Evolutionary conservation across 1,140 invertebrate genomes (phyloP), one percentile per base, ranked within the genome.

Genomic region (Trachymyrmex septentrionalis): DNA sequence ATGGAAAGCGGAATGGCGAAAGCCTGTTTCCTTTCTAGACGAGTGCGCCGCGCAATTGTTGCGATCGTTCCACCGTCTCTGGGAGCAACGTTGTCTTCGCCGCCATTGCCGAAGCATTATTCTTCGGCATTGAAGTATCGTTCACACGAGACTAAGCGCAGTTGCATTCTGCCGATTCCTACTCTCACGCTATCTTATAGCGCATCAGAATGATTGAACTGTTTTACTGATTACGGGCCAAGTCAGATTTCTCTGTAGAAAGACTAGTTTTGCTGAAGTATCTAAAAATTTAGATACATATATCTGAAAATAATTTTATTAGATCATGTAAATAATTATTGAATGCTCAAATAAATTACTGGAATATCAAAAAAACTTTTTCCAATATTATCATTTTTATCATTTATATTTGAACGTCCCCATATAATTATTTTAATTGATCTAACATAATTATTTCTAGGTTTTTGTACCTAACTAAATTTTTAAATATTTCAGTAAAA

Each of bases 21-120:
- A 88, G 88, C 87, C 88, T 73, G 82, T 91, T 91, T 91, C 89
- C 90, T 92, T 92, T 90, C 88, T 84, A 92, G 64, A 63, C 90
- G 86, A 90, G 78, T 71, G 86, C 69, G 38, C 81, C 59, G 48
- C 81, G 48, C 80, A 80, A 86, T 81, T 88, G 69, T 84, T 73
- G 66, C 78, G 38, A 73, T 66, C 48, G 67, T 69, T 76, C 59
- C 53, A 57, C 73, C 86, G 77, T 77, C 69, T 87, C 76, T 69
- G 59, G 53, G 50, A 71, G 61, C 38, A 48, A 72, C 21, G 67
- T 84, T 61, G 80, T 84, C 69, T 78, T 53, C 67, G 44, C 75
- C 44, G 64, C 77, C 71, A 77, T 75, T 69, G 86, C 21, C 69
- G 73, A 10, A 6, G 44, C 27, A 27, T 71, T 84, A 61, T 73